A percentile compares a stretch with the other conserved stretches of the same genome.
These are phyloP conservation scores for Andrena flavipes DNA, from an alignment of 2,888 invertebrate genomes.

Conservation along the genomic window DNA sequence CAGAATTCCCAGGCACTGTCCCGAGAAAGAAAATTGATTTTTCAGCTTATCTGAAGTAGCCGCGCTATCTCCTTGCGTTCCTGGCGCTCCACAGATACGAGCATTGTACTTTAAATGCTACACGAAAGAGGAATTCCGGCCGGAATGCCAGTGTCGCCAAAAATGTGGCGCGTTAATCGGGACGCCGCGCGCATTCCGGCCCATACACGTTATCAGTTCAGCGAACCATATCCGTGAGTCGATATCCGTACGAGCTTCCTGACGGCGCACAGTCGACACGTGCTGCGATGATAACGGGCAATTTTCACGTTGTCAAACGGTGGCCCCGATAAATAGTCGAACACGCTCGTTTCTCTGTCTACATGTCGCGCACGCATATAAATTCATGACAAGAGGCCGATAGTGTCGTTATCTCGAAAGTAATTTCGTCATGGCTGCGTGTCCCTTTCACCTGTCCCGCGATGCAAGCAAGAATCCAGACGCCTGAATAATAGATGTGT, in stretches of 20 bases:
- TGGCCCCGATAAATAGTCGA: constrained; percentile 38
- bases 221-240: constrained; percentile 41
- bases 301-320: constrained; percentile 54
- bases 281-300: constrained; percentile 47
- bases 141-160: constrained; percentile 34
- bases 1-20: background rate
- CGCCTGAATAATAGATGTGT: constrained; percentile 25
- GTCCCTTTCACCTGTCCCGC: constrained; percentile 52
- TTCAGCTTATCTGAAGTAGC: background rate
- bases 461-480: background rate
- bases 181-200: constrained; percentile 29
- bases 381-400: constrained; percentile 43
- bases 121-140: background rate
- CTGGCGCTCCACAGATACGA: background rate
- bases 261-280: constrained; percentile 35
- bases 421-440: constrained; percentile 28
- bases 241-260: constrained; percentile 44
- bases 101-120: constrained; percentile 11
- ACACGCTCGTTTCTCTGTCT: constrained; percentile 25
- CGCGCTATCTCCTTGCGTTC: background rate
- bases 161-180: constrained; percentile 16
- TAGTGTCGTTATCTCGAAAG: constrained; percentile 48
- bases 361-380: constrained; percentile 19
- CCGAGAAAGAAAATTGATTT: background rate
- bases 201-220: constrained; percentile 48